Base-by-base conservation (phyloP, 2,113 vertebrate species). In the Sebastes fasciatus region DNA sequence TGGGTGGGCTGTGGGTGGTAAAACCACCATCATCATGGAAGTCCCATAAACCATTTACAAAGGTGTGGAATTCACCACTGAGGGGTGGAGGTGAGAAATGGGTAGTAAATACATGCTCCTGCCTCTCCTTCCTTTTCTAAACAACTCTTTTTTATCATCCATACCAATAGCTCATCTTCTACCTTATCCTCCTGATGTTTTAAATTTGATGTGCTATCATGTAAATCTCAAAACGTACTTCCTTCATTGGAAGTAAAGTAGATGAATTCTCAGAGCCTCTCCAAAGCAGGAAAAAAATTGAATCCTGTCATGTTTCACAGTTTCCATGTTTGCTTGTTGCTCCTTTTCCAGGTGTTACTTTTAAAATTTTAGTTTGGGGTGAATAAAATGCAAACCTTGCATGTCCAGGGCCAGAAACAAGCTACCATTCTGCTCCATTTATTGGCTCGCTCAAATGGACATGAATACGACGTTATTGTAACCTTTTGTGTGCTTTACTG, bases 31-130 rank as follows among this genome's bases (percentile, higher is more conserved):
- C 52, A 72, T 88, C 52, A 82, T 51, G 46, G 64, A 21, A 46
- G 63, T 65, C 43, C 67, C 46, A 26, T 87, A 88, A 89, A 92
- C 6, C 77, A 85, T 83, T 91, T 69, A 84, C 19, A 49, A 76
- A 88, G 83, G 88, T 86, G 91, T 80, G 26, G 63, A 85, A 87
- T 43, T 19, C 1, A 16, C 42, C 86, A 82, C 86, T 57, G 51
- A 48, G 63, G 60, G 57, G 40, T 17, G 10, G 57, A 82, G 80
- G 69, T 70, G 83, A 0, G 19, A 82, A 75, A 72, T 23, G 62
- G 14, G 34, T 14, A 80, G 61, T 54, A 71, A 63, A 76, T 34
- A 57, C 6, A 10, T 6, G n/a, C 21, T 54, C 45, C 64, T 77
- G 46, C 21, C 23, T 62, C 11, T 52, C 26, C 55, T 19, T 16